Base-by-base conservation (phyloP, 2,888 invertebrate species). In the Chymomyza procnemis region DNA sequence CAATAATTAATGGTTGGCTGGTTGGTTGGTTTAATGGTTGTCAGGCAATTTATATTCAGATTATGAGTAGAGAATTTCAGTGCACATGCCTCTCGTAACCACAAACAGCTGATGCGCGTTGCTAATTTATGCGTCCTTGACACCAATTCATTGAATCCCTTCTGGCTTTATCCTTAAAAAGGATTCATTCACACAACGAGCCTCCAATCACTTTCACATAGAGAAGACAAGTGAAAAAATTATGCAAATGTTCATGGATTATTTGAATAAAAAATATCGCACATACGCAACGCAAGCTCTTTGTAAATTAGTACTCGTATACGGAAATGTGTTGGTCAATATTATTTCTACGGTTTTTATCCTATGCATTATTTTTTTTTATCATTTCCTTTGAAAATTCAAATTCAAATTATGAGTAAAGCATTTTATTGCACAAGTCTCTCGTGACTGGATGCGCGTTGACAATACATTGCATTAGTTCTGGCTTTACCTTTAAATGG, bases 71-170 rank as follows among this genome's bases (percentile, higher is more conserved):
- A 12, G 34, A 41, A 41, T 12, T 41, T 41, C 3, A 12, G 9
- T 41, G 34, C 34, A 41, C 1, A 12, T 12, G 12, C 6, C 34
- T 41, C 3, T 41, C 0, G 34, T 41, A 63, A 59, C 56, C 60
- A 57, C 69, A 61, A 69, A 50, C 69, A 46, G 61, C 50, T 56
- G 34, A 46, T 22, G 55, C 54, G 64, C 48, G 69, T 16, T 19
- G 16, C 56, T 70, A 71, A 71, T 71, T 67, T 71, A 71, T 71
- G 71, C 48, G 61, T 71, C 34, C 34, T 56, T 69, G 34, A 21
- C 8, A 6, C 1, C 26, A 6, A n/a, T 26, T 26, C 52, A 47
- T 67, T 61, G 61, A 69, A 52, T 62, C 67, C 67, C 46, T 2
- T 12, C 34, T 0, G 34, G 34, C 34, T 41, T 41, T 41, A 41